Conservation (phyloP, 1,140 invertebrate species). For the Dolichoris vasculosae region DNA sequence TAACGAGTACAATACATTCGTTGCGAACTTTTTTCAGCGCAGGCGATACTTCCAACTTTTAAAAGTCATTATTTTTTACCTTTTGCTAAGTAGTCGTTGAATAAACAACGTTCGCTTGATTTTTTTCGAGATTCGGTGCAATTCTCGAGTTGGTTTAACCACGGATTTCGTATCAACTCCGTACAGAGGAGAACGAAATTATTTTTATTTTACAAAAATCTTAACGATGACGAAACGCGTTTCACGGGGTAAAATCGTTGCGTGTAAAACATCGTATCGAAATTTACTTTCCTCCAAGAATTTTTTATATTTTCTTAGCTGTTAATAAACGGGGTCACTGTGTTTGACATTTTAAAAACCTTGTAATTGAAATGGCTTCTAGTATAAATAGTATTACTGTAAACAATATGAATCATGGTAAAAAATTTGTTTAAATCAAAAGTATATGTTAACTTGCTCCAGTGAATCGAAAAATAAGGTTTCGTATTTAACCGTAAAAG, state of each 20-base stretch:
- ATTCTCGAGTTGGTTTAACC: too few relatives aligned
- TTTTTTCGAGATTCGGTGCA: background rate
- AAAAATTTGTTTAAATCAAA: background rate
- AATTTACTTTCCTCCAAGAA: too few relatives aligned
- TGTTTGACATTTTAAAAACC: conserved; percentile 16
- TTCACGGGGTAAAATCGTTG: too few relatives aligned
- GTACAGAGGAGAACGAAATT: too few relatives aligned
- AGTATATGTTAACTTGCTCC: background rate
- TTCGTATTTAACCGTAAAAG: conserved; percentile 22
- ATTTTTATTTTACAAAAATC: too few relatives aligned
- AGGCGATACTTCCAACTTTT: too few relatives aligned
- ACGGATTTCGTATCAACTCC: too few relatives aligned
- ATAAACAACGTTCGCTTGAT: background rate
- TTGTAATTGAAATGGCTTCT: conserved; percentile 6
- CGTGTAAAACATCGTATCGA: too few relatives aligned
- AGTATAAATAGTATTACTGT: background rate
- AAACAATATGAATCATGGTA: background rate
- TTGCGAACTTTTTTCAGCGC: too few relatives aligned
- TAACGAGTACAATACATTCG: background rate
- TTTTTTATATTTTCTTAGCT: too few relatives aligned
- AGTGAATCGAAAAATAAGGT: conserved; percentile 36
- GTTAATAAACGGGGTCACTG: background rate
- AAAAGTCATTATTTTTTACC: too few relatives aligned
- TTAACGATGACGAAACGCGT: too few relatives aligned
- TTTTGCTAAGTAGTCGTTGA: background rate